Base-by-base conservation (phyloP, 2,888 invertebrate species). In the Xylophagus ater region DNA sequence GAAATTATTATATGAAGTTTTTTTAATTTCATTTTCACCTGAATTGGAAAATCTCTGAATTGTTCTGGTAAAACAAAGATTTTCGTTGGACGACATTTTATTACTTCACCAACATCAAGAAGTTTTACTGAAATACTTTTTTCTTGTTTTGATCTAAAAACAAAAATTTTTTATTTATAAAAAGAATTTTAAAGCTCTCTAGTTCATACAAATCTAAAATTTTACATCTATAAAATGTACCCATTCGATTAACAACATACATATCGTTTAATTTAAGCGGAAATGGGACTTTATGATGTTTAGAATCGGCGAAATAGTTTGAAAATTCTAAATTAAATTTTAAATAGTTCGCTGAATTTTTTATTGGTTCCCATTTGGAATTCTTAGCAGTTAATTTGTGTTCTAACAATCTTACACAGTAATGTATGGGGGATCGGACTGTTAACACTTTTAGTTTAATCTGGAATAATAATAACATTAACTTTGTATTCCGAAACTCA, bases 381-480 rank as follows among this genome's bases (percentile, higher is more conserved):
- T 53, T 52, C 13, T 58, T 48, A 1, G 47, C 42, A 42, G 55
- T 56, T 25, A 19, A 9, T 20, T 53, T 55, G 45, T 69, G 65
- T 36, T 70, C 65, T 21, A 73, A 45, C 8, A 78, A 48, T 38
- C 76, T 68, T 1, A 71, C 79, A 10, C 75, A 73, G 52, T 73
- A 81, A 40, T 70, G 68, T 1, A 72, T 72, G 0, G 81, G 78
- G 46, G 74, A 69, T 37, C 72, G 68, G 18, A 77, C 67, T 46
- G 69, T 59, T 7, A 71, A 50, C 5, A 80, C 67, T 53, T 70
- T 68, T 43, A 78, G 74, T 37, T 69, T 71, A 4, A 80, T 37
- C 46, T 46, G 24, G 6, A 36, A 17, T n/a, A 21, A 25, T 14
- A 8, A 4, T 19, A n/a, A n/a, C n/a, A n/a, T n/a, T n/a, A n/a